Base-by-base conservation (phyloP, 2,113 vertebrate species). In the Strix aluco region DNA sequence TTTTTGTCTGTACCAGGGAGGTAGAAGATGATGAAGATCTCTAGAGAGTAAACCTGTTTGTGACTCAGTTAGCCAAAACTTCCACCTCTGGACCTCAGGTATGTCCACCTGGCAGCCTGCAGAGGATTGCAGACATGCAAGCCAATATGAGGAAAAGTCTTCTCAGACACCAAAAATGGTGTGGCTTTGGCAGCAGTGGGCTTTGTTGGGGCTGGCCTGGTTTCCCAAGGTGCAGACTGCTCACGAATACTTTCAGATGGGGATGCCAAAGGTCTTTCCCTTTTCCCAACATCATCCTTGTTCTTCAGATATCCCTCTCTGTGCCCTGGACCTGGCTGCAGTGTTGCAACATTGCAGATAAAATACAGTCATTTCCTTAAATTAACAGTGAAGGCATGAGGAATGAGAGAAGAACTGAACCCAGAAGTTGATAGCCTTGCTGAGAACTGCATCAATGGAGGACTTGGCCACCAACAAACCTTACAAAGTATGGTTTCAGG, bases 371-470 rank as follows among this genome's bases (percentile, higher is more conserved):
- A 49, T 63, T 81, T n/a, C 32, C 32, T 96, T 47, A 59, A 73
- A n/a, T 8, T 10, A 49, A 18, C 25, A 13, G 6, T 6, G 30
- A 86, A 47, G 9, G 4, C 15, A 34, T 16, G 30, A 74, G 8
- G 11, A 73, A 20, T 8, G 18, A 38, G 6, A 17, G 44, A 81
- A 59, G 46, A 63, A 29, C 7, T 58, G 27, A 34, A 16, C 27
- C 32, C 25, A 29, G 51, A 5, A 34, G 22, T 3, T 78, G 32
- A 36, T 8, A 57, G 4, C 10, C 5, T 86, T 72, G 63, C 23
- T 47, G 42, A 46, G 40, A 71, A 17, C 9, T 55, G 4, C 8
- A 12, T 44, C 0, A 0, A 4, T 11, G 40, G 42, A 10, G 4
- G 6, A 38, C 27, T 52, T 70, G 10, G 38, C 14, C 63, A 84